phyloP scores from a whole-genome alignment of 1,140 invertebrate species.

The Scaptomyza montana region DNA sequence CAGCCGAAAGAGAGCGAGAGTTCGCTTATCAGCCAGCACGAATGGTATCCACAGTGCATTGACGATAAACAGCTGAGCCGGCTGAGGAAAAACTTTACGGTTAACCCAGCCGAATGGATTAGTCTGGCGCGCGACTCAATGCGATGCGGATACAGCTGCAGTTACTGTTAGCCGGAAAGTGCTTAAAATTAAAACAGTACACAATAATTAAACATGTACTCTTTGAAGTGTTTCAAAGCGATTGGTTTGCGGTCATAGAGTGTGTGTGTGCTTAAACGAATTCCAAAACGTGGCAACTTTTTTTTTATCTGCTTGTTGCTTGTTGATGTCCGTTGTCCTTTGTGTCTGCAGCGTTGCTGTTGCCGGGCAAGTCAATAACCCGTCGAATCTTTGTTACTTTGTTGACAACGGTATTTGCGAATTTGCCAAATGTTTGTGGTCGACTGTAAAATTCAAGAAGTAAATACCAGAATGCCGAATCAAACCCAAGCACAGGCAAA shows the following conservation, averaged over 20 bases:
- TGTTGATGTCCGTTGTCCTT: not conserved
- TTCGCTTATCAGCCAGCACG: constrained; percentile 4
- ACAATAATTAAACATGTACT: not conserved
- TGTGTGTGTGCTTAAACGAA: not conserved
- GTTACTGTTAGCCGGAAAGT: constrained; percentile 22
- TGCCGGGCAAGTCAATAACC: constrained; percentile 21
- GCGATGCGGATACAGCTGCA: constrained; percentile 47
- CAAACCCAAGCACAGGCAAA: constrained; percentile 49
- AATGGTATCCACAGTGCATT: constrained; percentile 13
- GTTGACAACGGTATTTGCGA: constrained; percentile 16
- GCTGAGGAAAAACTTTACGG: constrained; percentile 37
- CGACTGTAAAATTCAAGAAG: not conserved
- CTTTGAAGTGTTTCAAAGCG: not conserved
- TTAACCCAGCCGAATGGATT: constrained; percentile 59
- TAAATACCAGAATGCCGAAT: constrained; percentile 56
- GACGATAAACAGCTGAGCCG: constrained; percentile 31
- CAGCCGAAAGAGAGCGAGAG: constrained; percentile 43
- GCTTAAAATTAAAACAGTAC: not conserved
- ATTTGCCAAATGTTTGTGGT: constrained; percentile 8
- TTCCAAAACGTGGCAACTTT: not conserved
- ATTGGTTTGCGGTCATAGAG: constrained; percentile 1
- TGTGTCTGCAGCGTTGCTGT: constrained; percentile 13
- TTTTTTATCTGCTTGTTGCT: not conserved
- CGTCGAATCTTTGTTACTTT: constrained; percentile 17
- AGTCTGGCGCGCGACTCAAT: constrained; percentile 73